These are phyloP conservation scores for Silurus meridionalis DNA, from an alignment of 2,113 vertebrate genomes.

Conservation along the genomic window DNA sequence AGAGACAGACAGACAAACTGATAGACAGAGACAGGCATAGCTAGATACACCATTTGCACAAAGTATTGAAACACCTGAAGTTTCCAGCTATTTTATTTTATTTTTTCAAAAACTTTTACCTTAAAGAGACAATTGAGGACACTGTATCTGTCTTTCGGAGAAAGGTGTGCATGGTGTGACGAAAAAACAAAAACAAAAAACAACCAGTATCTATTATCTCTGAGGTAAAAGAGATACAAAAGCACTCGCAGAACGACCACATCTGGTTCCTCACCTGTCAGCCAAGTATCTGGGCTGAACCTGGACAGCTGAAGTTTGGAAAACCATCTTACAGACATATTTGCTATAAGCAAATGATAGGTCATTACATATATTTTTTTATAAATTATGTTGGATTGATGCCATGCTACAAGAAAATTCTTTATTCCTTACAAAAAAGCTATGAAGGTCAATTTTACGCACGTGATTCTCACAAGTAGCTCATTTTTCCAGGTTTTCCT, in stretches of 20 bases:
- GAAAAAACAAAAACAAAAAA: too few relatives aligned
- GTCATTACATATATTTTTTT: background rate
- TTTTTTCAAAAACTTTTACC: too few relatives aligned
- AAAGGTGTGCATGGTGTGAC: too few relatives aligned
- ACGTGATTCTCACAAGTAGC: background rate
- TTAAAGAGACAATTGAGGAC: too few relatives aligned
- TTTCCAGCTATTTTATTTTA: too few relatives aligned
- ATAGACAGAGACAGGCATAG: too few relatives aligned
- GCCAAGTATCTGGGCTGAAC: background rate
- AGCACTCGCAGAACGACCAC: background rate
- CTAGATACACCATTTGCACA: too few relatives aligned
- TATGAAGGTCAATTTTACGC: background rate
- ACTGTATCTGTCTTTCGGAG: too few relatives aligned
- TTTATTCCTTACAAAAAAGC: background rate
- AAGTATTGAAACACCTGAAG: too few relatives aligned
- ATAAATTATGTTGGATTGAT: background rate
- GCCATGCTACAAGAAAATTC: background rate
- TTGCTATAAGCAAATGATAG: background rate
- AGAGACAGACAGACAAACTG: too few relatives aligned
- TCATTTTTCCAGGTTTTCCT: conserved; percentile 2
- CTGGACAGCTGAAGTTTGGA: background rate
- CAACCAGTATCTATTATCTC: too few relatives aligned
- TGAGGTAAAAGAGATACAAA: background rate
- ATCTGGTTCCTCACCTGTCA: background rate
- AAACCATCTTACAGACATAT: background rate